A percentile compares a stretch with the other conserved stretches of the same genome.
Evolutionary conservation across 2,797 vertebrate species (phyloP).

Genomic region (Tarsius wallacei): DNA sequence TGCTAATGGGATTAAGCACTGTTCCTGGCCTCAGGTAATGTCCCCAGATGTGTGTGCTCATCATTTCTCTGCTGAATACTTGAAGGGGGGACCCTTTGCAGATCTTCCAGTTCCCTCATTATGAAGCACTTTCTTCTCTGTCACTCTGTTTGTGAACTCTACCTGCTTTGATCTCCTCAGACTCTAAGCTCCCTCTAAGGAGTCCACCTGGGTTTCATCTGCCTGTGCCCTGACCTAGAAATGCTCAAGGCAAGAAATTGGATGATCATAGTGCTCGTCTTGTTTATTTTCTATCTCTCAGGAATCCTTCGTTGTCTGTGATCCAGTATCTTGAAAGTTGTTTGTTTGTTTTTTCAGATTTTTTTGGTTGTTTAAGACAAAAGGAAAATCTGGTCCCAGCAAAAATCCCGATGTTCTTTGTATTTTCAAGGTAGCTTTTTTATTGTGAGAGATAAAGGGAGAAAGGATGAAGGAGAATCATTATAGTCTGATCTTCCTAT

Average conservation of each 20-base stretch:
- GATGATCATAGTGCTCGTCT: not conserved
- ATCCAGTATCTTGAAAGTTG: not conserved
- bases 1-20: not conserved
- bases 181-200: too few relatives aligned
- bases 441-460: not conserved
- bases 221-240: not conserved
- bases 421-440: slow-evolving; percentile 20
- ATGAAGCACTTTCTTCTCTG: not conserved
- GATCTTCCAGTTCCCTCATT: not conserved
- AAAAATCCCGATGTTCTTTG: not conserved
- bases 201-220: not conserved
- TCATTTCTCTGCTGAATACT: not conserved
- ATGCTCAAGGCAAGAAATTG: not conserved
- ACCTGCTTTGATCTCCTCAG: too few relatives aligned
- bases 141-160: not conserved
- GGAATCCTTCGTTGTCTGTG: not conserved
- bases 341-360: not conserved
- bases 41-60: not conserved
- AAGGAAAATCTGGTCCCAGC: not conserved
- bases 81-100: not conserved
- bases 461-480: not conserved
- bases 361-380: not conserved
- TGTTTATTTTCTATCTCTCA: not conserved
- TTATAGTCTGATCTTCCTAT: not conserved
- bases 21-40: not conserved